Evolutionary conservation across 1,140 invertebrate species (phyloP).

Genomic region (Drosophila pectinifera): DNA sequence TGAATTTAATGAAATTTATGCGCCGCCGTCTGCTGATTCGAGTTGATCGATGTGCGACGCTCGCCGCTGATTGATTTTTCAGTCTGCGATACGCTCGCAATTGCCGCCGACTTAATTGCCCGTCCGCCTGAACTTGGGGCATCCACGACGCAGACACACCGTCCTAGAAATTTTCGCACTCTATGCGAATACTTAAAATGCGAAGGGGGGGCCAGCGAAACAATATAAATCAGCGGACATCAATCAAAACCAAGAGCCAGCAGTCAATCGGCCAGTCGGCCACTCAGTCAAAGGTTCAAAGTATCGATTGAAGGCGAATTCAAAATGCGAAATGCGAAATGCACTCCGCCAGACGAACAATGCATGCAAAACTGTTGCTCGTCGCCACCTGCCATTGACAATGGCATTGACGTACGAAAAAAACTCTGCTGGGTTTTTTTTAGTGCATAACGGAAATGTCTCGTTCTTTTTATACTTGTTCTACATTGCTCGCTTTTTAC

Average conservation of each 20-base stretch:
- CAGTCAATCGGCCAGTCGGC: slow-evolving; percentile 55
- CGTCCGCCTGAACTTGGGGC: slow-evolving; percentile 40
- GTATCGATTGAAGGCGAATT: slow-evolving; percentile 67
- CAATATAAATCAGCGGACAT: slow-evolving; percentile 55
- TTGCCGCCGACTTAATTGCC: slow-evolving; percentile 49
- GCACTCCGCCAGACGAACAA: slow-evolving; percentile 44
- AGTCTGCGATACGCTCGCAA: slow-evolving; percentile 23
- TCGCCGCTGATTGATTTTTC: slow-evolving; percentile 53
- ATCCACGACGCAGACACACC: not conserved
- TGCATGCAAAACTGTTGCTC: slow-evolving; percentile 63
- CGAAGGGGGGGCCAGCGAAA: slow-evolving; percentile 14
- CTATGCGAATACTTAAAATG: slow-evolving; percentile 60
- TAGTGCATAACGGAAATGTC: slow-evolving; percentile 21
- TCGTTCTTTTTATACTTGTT: slow-evolving; percentile 3
- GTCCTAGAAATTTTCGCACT: slow-evolving; percentile 58
- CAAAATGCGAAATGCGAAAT: slow-evolving; percentile 54
- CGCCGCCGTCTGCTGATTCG: slow-evolving; percentile 46
- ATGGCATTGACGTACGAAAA: slow-evolving; percentile 43
- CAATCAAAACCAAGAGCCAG: slow-evolving; percentile 59
- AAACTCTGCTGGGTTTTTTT: slow-evolving; percentile 9
- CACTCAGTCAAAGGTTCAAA: slow-evolving; percentile 65
- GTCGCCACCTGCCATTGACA: slow-evolving; percentile 32
- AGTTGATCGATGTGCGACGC: slow-evolving; percentile 40
- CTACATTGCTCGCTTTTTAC: not conserved
- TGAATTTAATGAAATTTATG: slow-evolving; percentile 77